Conservation (phyloP, 2,113 vertebrate species). For the Pavo muticus region DNA sequence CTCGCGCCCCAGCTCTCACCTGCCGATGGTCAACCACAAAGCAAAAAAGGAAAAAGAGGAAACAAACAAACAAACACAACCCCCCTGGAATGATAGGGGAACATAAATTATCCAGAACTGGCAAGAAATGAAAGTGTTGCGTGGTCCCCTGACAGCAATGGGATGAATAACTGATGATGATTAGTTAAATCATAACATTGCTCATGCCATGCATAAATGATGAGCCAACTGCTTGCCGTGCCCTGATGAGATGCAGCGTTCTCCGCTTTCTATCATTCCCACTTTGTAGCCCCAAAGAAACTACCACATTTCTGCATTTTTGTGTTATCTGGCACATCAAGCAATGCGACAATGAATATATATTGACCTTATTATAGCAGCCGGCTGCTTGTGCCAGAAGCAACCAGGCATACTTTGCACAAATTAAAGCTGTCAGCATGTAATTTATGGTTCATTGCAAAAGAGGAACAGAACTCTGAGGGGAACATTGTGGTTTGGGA, state of each 20-base stretch:
- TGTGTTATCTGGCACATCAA: constrained; percentile 81
- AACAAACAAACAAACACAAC: not conserved
- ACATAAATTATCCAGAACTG: constrained; percentile 74
- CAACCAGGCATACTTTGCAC: constrained; percentile 81
- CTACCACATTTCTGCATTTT: constrained; percentile 63
- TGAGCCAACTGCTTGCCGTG: constrained; percentile 75
- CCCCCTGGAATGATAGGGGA: constrained; percentile 31
- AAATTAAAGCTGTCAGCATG: constrained; percentile 85
- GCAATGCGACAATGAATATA: constrained; percentile 84
- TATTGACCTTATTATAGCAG: constrained; percentile 88
- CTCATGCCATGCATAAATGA: constrained; percentile 80
- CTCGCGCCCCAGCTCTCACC: not conserved
- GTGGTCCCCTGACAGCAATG: constrained; percentile 69
- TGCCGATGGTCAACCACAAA: not conserved
- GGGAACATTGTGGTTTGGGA: constrained; percentile 41
- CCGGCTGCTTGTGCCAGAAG: constrained; percentile 81
- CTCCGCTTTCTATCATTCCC: constrained; percentile 56
- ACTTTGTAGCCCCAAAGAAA: constrained; percentile 66
- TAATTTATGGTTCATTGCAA: constrained; percentile 81
- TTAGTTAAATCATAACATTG: constrained; percentile 80
- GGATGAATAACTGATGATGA: constrained; percentile 78
- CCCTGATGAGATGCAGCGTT: constrained; percentile 44
- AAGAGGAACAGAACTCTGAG: constrained; percentile 49
- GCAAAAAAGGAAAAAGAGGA: not conserved
- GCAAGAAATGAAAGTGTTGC: constrained; percentile 76